These are phyloP conservation scores for Lynx canadensis DNA, from an alignment of 2,113 vertebrate species.

Conservation along the genomic window DNA sequence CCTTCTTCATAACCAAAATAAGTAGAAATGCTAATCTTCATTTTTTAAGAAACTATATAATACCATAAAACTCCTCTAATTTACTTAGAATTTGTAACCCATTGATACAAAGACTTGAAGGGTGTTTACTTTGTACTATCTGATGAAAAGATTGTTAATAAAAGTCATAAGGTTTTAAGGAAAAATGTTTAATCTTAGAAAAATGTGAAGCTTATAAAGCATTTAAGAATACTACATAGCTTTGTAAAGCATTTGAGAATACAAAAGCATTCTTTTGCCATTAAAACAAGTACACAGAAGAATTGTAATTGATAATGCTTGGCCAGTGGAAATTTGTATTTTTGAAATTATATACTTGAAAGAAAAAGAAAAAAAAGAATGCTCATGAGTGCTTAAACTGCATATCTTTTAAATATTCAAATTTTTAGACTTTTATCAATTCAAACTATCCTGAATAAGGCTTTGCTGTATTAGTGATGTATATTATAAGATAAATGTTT, in stretches of 20 bases:
- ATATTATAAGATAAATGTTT: slow-evolving; percentile 52
- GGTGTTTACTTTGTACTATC: slow-evolving; percentile 24
- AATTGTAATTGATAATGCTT: slow-evolving; percentile 23
- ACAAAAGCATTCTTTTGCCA: slow-evolving; percentile 44
- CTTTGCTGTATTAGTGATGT: slow-evolving; percentile 49
- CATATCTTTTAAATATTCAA: slow-evolving; percentile 57
- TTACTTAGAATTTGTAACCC: slow-evolving; percentile 47
- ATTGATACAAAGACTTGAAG: slow-evolving; percentile 32
- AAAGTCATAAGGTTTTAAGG: slow-evolving; percentile 42
- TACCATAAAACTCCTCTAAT: slow-evolving; percentile 12
- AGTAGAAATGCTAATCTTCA: not conserved
- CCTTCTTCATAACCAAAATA: slow-evolving; percentile 8
- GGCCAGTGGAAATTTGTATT: slow-evolving; percentile 34
- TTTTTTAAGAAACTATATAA: slow-evolving; percentile 24
- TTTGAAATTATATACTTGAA: slow-evolving; percentile 67
- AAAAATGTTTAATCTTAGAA: slow-evolving; percentile 59
- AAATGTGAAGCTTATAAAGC: not conserved
- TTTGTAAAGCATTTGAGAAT: slow-evolving; percentile 32
- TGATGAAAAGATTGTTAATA: slow-evolving; percentile 48
- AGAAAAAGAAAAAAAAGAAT: not conserved
- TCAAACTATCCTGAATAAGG: slow-evolving; percentile 18
- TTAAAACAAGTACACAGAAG: slow-evolving; percentile 44
- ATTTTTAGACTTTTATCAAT: slow-evolving; percentile 49
- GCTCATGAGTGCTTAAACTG: slow-evolving; percentile 61
- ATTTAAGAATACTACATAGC: not conserved